These are phyloP conservation scores for Toxotes chatareus DNA, from an alignment of 2,113 vertebrate genomes.

Conservation along the genomic window DNA sequence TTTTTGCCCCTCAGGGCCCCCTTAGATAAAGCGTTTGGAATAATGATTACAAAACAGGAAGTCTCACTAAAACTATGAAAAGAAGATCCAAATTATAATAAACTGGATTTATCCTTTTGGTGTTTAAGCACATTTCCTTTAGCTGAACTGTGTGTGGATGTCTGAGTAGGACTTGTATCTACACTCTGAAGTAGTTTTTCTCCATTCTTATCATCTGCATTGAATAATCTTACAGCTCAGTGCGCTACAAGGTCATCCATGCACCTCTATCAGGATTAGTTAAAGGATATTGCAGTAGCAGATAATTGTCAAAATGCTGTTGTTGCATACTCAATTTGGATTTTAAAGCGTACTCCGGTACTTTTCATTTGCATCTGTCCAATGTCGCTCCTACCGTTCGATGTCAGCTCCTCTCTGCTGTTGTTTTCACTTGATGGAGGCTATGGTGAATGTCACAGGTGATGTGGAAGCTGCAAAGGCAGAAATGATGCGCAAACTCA, in stretches of 20 bases:
- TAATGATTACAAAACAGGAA: not conserved
- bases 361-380: not conserved
- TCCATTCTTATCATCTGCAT: not conserved
- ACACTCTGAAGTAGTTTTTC: no score
- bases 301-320: not conserved
- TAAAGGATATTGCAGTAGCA: not conserved
- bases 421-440: not conserved
- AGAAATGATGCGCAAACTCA: not conserved
- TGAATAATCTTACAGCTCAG: not conserved
- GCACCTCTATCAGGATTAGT: not conserved
- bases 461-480: conserved; percentile 4
- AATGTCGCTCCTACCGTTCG: not conserved
- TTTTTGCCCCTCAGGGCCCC: not conserved
- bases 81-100: not conserved
- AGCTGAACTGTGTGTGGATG: not conserved
- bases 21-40: not conserved
- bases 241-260: not conserved
- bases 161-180: not conserved
- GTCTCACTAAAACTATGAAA: not conserved
- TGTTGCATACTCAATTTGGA: not conserved
- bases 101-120: not conserved
- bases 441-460: conserved; percentile 6
- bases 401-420: not conserved
- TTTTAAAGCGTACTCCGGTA: not conserved
- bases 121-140: not conserved